Base-by-base conservation (phyloP, 23 tunicate species). In the Styela clava region DNA sequence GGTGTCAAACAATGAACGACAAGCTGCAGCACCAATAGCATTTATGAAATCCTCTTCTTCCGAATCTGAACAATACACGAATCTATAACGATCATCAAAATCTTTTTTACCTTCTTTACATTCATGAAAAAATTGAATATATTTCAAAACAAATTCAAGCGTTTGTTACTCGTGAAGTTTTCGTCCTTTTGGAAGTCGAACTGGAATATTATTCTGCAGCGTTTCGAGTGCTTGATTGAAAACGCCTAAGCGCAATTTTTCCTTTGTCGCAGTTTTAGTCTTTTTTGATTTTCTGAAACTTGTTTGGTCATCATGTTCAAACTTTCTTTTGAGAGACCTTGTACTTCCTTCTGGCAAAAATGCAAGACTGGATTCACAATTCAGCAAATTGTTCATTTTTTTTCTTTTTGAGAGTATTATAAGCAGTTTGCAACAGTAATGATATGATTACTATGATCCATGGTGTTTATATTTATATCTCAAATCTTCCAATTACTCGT, bases 11-110 rank as follows among this genome's bases (percentile, higher is more conserved):
- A 5, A 12, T 5, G 56, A 12, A 12, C 56, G 56, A 44, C 9
- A 44, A 44, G 56, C 56, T 5, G 56, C 65, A 27, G 64, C 24
- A 52, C 44, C 81, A 16, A 76, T 52, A 16, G 65, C 69, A 44
- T 76, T 52, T 1, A 76, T 24, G 7, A 76, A 44, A 29, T 76
- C 81, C 21, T 36, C 65, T 76, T 76, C 81, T 76, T 76, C 29
- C 22, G 81, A 52, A 25, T 31, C 81, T 21, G 81, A 52, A 9
- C 27, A 0, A 64, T 64, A 76, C 81, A 76, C 44, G 64, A 76
- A 76, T 52, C 81, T 52, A 44, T 33, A 27, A 23, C 81, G 81
- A 27, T 76, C 65, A 22, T 76, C 69, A 31, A 44, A 76, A 26
- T 52, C 20, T 44, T 76, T 52, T 29, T 22, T n/a, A 16, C 81